These are phyloP conservation scores for Hemicordylus capensis DNA, from an alignment of 2,113 vertebrate genomes.

Conservation along the genomic window DNA sequence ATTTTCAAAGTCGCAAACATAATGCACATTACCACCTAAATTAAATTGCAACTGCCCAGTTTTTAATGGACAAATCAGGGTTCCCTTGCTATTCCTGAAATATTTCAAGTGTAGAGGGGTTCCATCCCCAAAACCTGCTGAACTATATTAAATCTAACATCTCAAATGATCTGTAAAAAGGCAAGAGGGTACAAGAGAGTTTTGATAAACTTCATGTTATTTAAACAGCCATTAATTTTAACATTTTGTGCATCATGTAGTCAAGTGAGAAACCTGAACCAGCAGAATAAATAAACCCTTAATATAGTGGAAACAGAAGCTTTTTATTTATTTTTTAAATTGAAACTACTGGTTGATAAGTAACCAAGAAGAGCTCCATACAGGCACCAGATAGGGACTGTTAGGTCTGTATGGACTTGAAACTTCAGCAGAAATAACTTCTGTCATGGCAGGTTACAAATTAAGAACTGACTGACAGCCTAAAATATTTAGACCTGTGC, in stretches of 20 bases:
- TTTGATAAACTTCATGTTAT: neutral
- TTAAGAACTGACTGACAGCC: neutral
- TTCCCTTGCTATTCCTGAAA: neutral
- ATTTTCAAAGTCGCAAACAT: too few relatives aligned
- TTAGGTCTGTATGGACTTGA: slow-evolving; percentile 7
- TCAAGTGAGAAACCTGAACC: neutral
- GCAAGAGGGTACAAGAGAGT: too few relatives aligned
- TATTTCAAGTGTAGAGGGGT: neutral
- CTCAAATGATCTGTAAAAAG: neutral
- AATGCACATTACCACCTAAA: too few relatives aligned
- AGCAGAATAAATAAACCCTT: neutral
- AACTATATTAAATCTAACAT: neutral
- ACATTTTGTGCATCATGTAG: neutral
- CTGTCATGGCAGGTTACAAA: neutral
- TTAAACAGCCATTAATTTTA: too few relatives aligned
- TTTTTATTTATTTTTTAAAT: slow-evolving; percentile 11
- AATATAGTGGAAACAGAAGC: neutral
- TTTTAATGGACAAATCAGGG: neutral
- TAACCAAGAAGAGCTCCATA: fast-evolving
- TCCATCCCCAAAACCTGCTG: neutral
- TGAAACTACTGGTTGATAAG: neutral
- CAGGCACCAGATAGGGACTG: neutral
- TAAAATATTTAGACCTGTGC: neutral
- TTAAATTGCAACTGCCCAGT: neutral
- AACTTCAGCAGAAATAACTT: slow-evolving; percentile 6